A percentile compares a stretch with the other conserved stretches of the same genome.
These are phyloP conservation scores for Ctenosaura bakeri DNA, from an alignment of 2,797 vertebrate genomes.

Conservation along the genomic window DNA sequence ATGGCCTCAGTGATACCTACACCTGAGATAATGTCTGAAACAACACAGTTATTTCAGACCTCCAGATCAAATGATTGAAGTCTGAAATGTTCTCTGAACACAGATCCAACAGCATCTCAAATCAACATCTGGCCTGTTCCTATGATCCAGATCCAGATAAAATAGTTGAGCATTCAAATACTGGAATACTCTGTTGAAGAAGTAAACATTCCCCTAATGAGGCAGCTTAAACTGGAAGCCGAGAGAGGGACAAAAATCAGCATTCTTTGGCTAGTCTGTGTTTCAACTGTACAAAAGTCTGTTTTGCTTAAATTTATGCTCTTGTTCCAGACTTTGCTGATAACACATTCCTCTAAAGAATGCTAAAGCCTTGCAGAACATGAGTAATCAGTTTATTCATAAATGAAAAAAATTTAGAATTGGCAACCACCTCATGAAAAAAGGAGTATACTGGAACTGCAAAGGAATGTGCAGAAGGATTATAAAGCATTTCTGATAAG, in stretches of 20 bases:
- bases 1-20: background rate
- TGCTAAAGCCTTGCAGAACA: background rate
- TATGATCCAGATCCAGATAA: background rate
- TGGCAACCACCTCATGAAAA: background rate
- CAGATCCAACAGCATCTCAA: background rate
- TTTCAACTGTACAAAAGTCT: background rate
- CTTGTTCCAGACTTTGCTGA: background rate
- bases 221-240: background rate
- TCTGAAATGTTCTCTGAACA: background rate
- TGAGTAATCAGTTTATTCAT: background rate
- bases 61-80: background rate
- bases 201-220: background rate
- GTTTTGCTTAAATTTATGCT: background rate
- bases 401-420: background rate
- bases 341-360: background rate
- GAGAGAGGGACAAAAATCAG: background rate
- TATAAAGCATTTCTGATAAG: background rate
- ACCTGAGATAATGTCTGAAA: background rate
- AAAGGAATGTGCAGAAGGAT: background rate
- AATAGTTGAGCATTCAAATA: background rate
- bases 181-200: background rate
- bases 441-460: background rate
- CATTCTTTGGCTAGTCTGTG: background rate
- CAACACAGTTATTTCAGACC: too few relatives aligned
- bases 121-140: background rate